These are phyloP conservation scores for Bombus sylvicola DNA, from an alignment of 1,140 invertebrate species.

Conservation along the genomic window DNA sequence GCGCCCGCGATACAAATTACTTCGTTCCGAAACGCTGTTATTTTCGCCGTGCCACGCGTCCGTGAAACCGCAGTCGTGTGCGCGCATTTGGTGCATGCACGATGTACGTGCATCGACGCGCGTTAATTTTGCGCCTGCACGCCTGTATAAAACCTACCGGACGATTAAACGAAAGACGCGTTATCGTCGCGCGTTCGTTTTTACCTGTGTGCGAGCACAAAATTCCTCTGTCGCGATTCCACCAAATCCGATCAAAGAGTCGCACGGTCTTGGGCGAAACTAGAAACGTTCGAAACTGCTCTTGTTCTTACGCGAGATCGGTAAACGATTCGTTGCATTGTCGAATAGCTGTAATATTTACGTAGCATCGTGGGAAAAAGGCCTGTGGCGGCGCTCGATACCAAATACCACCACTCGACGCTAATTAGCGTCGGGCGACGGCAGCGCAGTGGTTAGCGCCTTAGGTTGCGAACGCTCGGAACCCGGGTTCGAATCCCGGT, in stretches of 20 bases:
- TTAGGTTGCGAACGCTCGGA: too few species aligned
- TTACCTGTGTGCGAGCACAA: too few species aligned
- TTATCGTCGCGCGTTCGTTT: too few species aligned
- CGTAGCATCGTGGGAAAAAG: too few species aligned
- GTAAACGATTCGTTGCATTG: too few species aligned
- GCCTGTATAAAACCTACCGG: accelerated
- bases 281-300: neutral
- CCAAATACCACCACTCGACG: too few species aligned
- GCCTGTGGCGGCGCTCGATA: too few species aligned
- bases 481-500: too few species aligned
- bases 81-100: neutral
- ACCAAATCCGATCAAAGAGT: neutral
- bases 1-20: slow-evolving; percentile 47
- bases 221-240: too few species aligned
- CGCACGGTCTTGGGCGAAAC: neutral
- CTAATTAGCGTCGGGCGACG: too few species aligned
- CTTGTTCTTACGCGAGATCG: neutral
- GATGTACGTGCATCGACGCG: neutral
- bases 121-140: neutral
- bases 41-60: neutral
- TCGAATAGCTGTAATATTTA: neutral
- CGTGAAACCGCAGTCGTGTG: neutral
- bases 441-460: too few species aligned
- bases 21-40: slow-evolving; percentile 7
- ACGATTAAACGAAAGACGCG: too few species aligned